Base-by-base conservation (phyloP, 2,113 vertebrate species). In the Aegithalos caudatus region DNA sequence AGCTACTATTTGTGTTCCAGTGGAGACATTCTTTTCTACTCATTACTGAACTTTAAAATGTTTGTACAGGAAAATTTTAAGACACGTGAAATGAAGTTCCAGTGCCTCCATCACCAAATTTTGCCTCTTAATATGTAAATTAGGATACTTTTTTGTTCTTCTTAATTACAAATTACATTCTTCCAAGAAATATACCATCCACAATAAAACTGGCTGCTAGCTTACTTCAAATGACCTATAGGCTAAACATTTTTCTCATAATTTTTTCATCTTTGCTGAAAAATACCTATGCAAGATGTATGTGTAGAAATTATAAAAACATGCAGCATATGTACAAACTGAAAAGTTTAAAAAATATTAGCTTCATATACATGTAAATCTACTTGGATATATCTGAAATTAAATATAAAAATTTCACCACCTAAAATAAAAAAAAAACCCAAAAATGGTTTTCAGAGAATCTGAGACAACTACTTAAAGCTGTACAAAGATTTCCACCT, bases 311-410 rank as follows among this genome's bases (percentile, higher is more conserved):
- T 98, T 97, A 98, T 98, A 98, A 98, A 97, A 97, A 97, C 98
- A 98, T 98, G 98, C 98, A 98, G 96, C 97, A 88, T 98, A 98
- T 98, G 96, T 98, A 98, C 98, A 98, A 98, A 98, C 97, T 83
- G 94, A 98, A 98, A 95, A 97, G 66, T 98, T 98, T 98, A 94
- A 98, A 98, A 98, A 98, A 98, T 98, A 98, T 98, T 97, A 98
- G 98, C 98, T 98, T 98, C 98, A 98, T 98, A 98, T 98, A 98
- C 98, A 98, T 95, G 98, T 98, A 97, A 98, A 97, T 98, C 98
- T 98, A 98, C 97, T 97, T 97, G 97, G 91, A 94, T 98, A 98
- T 97, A 98, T 97, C 95, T 94, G 98, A 98, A 98, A 97, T 98
- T 97, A 97, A 97, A 98, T 98, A 98, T 97, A 98, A 98, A 98